A percentile compares a stretch with the other conserved stretches of the same genome.
Conservation (phyloP, 2,797 vertebrate species). For the Phataginus tricuspis region DNA sequence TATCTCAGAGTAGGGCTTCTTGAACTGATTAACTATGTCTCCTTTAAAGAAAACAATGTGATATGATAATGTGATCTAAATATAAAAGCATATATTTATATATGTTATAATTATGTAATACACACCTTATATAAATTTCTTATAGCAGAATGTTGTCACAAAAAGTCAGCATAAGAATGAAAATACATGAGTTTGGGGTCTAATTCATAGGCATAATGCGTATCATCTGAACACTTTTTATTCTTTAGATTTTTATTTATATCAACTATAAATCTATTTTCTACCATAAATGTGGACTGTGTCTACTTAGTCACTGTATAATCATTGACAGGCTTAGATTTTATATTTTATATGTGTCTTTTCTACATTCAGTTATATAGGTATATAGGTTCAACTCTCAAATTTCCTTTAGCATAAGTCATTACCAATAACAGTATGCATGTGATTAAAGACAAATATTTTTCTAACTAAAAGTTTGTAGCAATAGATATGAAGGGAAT, state of each 20-base stretch:
- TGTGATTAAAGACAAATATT: neutral
- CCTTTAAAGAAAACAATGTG: neutral
- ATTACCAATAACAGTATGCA: neutral
- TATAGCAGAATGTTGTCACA: neutral
- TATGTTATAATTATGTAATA: neutral
- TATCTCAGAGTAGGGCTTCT: neutral
- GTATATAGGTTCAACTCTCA: neutral
- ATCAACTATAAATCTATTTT: neutral
- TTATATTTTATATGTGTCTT: neutral
- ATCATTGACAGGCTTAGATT: neutral
- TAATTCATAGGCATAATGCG: neutral
- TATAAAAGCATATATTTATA: neutral
- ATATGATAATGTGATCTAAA: neutral
- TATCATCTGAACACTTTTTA: neutral
- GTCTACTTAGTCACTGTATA: neutral
- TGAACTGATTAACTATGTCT: neutral
- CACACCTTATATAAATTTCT: neutral
- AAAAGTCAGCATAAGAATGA: neutral
- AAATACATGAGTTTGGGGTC: neutral
- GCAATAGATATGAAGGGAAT: neutral
- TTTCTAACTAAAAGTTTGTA: neutral
- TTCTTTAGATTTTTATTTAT: neutral
- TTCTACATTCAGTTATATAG: neutral
- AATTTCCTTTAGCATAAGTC: neutral
- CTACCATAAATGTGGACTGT: neutral